Conservation (phyloP, 2,113 vertebrate genomes). For the Pyrgilauda ruficollis region DNA sequence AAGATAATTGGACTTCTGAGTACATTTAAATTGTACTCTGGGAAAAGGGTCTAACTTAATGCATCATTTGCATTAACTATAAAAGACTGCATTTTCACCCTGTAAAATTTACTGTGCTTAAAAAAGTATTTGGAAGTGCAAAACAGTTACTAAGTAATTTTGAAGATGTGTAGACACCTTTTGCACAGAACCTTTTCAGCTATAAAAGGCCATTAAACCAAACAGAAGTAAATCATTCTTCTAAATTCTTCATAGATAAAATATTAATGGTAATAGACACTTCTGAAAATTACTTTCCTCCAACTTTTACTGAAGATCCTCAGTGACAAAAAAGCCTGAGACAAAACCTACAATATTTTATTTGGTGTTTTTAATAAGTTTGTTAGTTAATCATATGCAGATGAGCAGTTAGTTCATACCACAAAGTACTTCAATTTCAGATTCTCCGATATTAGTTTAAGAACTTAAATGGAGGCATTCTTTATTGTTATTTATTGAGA, state of each 20-base stretch:
- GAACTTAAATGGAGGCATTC: not conserved
- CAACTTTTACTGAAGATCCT: conserved; percentile 27
- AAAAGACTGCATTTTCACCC: conserved; percentile 60
- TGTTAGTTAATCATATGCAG: not conserved
- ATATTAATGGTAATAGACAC: conserved; percentile 51
- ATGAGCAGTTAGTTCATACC: not conserved
- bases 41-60: conserved; percentile 65
- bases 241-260: conserved; percentile 17
- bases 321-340: not conserved
- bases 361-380: not conserved
- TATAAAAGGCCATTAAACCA: conserved; percentile 45
- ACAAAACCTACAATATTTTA: not conserved
- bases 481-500: not conserved
- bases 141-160: conserved; percentile 51
- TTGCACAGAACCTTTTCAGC: conserved; percentile 30
- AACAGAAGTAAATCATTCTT: conserved; percentile 56
- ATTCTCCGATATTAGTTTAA: not conserved
- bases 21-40: conserved; percentile 72
- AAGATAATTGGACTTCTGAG: conserved; percentile 73
- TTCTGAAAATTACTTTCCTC: conserved; percentile 19
- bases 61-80: conserved; percentile 68
- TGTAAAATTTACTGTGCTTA: conserved; percentile 64
- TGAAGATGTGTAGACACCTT: not conserved
- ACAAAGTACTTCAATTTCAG: not conserved
- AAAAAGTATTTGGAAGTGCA: conserved; percentile 42